These are phyloP conservation scores for Eupsilia transversa DNA, from an alignment of 2,888 invertebrate genomes.

Conservation along the genomic window DNA sequence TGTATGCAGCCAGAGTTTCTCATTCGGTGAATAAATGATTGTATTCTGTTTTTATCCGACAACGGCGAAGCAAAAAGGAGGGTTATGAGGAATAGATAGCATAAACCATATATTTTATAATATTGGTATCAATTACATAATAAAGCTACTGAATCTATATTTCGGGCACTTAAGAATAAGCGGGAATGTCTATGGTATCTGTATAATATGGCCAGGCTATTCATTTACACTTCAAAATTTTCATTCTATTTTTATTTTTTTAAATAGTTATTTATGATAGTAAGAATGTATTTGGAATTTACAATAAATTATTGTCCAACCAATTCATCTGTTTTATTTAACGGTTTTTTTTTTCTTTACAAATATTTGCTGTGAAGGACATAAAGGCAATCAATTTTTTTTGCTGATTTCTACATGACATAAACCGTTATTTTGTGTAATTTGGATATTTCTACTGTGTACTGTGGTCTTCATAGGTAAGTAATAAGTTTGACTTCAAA, in stretches of 20 bases:
- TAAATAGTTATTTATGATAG: not conserved
- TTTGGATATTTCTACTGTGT: too few relatives aligned
- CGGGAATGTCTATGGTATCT: constrained; percentile 1
- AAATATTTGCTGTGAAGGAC: not conserved
- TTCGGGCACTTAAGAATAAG: constrained; percentile 3
- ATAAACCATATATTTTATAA: not conserved
- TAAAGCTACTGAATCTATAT: not conserved
- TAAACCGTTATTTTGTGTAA: not conserved
- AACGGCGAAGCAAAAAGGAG: too few relatives aligned
- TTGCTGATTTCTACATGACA: not conserved
- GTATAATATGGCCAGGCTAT: constrained; percentile 11
- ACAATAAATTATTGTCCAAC: constrained; percentile 19
- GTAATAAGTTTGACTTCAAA: not conserved
- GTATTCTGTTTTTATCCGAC: not conserved
- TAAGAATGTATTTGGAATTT: constrained; percentile 16
- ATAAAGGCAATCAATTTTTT: not conserved
- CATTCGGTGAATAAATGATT: not conserved
- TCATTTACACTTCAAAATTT: not conserved
- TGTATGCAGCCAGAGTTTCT: not conserved
- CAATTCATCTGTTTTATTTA: constrained; percentile 7
- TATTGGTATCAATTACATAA: not conserved
- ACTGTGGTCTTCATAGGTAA: too few relatives aligned
- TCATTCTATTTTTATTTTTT: not conserved
- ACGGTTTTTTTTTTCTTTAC: not conserved
- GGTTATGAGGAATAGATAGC: not conserved